A percentile compares a stretch with the other conserved stretches of the same genome.
These are phyloP conservation scores for Leptestheria dahalacensis DNA, from an alignment of 1,140 invertebrate genomes.

Conservation along the genomic window DNA sequence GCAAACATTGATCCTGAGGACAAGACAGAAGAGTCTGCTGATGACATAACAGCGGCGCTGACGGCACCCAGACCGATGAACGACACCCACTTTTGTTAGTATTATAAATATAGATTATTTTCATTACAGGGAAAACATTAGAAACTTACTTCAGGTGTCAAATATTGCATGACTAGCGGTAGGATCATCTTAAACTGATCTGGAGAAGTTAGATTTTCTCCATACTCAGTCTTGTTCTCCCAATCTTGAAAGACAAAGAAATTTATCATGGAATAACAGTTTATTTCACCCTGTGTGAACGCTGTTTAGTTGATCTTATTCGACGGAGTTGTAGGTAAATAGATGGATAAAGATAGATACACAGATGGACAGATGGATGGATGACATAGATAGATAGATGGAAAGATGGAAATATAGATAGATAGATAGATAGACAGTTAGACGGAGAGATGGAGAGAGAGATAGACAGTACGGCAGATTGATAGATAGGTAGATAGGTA, in stretches of 20 bases:
- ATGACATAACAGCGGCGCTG: constrained; percentile 63
- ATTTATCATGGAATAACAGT: background rate
- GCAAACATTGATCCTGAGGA: constrained; percentile 64
- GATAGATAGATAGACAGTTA: too few species aligned
- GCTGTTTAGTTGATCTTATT: too few species aligned
- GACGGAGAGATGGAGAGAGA: too few species aligned
- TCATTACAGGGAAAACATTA: background rate
- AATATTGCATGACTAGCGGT: constrained; percentile 54
- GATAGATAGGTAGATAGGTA: too few species aligned
- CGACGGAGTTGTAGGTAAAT: too few species aligned
- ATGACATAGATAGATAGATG: too few species aligned
- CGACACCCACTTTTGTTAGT: constrained; percentile 32
- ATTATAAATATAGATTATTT: constrained; percentile 9
- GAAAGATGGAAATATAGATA: too few species aligned
- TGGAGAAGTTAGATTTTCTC: constrained; percentile 28
- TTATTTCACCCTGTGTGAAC: background rate
- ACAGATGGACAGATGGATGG: too few species aligned
- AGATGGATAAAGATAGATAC: too few species aligned
- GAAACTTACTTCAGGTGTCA: constrained; percentile 41
- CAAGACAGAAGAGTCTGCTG: constrained; percentile 59
- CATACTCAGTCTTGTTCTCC: constrained; percentile 36
- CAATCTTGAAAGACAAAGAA: constrained; percentile 35
- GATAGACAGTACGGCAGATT: too few species aligned
- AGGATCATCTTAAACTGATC: constrained; percentile 46
- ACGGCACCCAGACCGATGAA: constrained; percentile 58